A percentile compares a stretch with the other conserved stretches of the same genome.
phyloP scores from a whole-genome alignment of 2,888 invertebrate species.

The Aproaerema taeniolella region DNA sequence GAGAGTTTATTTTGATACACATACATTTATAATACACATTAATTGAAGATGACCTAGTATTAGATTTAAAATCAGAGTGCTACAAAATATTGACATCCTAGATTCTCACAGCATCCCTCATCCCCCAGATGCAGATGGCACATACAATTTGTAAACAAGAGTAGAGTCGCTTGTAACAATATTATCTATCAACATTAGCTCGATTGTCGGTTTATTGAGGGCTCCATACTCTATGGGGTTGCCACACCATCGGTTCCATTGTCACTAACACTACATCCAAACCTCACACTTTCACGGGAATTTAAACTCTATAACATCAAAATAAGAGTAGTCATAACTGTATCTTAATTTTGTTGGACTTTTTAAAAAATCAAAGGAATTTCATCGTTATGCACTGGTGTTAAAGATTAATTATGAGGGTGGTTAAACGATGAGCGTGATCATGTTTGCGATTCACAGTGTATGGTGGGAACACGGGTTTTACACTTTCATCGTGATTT shows the following conservation, averaged over 20 bases:
- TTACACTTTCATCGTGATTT: slow-evolving; percentile 36
- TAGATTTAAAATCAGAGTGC: too few relatives aligned
- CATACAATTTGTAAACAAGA: slow-evolving; percentile 32
- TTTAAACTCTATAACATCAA: slow-evolving; percentile 9
- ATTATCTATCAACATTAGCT: slow-evolving; percentile 69
- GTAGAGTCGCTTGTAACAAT: slow-evolving; percentile 52
- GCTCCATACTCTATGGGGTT: slow-evolving; percentile 20
- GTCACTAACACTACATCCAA: slow-evolving; percentile 7
- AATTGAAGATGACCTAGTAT: too few relatives aligned
- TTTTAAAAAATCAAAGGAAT: too few relatives aligned
- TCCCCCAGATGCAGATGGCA: slow-evolving; percentile 24
- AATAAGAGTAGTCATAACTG: slow-evolving; percentile 3
- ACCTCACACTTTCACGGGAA: too few relatives aligned
- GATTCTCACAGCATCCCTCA: too few relatives aligned
- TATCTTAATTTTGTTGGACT: slow-evolving; percentile 10
- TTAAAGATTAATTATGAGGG: too few relatives aligned
- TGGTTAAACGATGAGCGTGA: slow-evolving; percentile 40
- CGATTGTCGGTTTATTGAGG: slow-evolving; percentile 49
- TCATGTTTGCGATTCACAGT: slow-evolving; percentile 51
- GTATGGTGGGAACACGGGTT: slow-evolving; percentile 55
- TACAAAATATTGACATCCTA: too few relatives aligned
- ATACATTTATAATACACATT: too few relatives aligned
- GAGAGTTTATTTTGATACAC: too few relatives aligned
- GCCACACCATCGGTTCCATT: not conserved
- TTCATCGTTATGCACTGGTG: too few relatives aligned